Percentiles rank a stretch among this genome's conserved stretches.
phyloP scores from a whole-genome alignment of 2,113 vertebrate genomes.

The Tyrannus savana region DNA sequence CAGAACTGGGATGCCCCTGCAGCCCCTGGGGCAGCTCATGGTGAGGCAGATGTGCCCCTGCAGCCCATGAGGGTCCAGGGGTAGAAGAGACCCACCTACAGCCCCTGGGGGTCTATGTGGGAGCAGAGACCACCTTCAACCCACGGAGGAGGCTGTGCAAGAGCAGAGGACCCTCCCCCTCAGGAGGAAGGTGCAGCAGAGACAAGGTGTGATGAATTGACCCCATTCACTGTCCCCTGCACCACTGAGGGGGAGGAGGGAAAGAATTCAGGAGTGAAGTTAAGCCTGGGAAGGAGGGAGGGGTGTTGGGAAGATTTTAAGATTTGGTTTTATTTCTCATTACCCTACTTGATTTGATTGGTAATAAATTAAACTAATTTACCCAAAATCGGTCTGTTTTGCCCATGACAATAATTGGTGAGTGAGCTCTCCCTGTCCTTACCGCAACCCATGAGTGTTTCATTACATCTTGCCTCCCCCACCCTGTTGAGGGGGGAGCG shows the following conservation, averaged over 20 bases:
- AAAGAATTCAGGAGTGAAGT: neutral
- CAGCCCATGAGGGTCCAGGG: neutral
- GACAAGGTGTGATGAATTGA: neutral
- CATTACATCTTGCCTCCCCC: neutral
- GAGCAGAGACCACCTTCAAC: neutral
- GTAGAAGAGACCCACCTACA: neutral
- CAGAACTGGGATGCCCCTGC: neutral
- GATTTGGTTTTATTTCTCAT: neutral
- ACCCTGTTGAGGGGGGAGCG: neutral
- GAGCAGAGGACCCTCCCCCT: neutral
- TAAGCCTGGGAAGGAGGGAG: neutral
- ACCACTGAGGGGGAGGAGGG: neutral
- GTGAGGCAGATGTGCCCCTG: neutral
- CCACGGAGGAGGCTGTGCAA: neutral
- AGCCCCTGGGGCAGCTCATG: neutral
- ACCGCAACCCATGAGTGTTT: neutral
- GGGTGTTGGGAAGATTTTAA: neutral
- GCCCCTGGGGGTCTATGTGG: neutral
- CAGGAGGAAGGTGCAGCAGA: neutral
- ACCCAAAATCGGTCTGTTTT: neutral
- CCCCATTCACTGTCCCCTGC: neutral
- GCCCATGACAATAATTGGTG: neutral
- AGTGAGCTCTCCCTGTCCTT: neutral
- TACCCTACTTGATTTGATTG: neutral
- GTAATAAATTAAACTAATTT: neutral